These are phyloP conservation scores for Cylloceria caligata DNA, from an alignment of 2,888 invertebrate species.

Conservation along the genomic window DNA sequence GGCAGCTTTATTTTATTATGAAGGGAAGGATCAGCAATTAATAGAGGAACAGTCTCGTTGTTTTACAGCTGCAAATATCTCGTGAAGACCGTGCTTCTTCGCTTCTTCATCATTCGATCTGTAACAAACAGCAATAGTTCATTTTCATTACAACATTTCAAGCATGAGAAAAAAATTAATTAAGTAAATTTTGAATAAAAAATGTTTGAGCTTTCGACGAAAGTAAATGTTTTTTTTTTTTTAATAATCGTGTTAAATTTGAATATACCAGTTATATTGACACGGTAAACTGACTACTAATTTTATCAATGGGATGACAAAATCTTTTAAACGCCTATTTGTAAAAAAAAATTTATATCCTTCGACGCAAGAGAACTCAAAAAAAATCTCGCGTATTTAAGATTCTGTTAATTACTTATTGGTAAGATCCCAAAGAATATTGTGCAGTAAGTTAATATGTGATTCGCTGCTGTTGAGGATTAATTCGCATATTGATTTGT, in stretches of 20 bases:
- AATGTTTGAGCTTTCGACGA: not conserved
- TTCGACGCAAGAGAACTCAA: not conserved
- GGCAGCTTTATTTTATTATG: not conserved
- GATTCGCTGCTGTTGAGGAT: constrained; percentile 74
- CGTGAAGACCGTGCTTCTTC: constrained; percentile 78
- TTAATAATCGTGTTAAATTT: not conserved
- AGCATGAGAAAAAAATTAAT: not conserved
- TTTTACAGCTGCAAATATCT: constrained; percentile 81
- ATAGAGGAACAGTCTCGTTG: constrained; percentile 79
- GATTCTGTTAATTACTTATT: too few relatives aligned
- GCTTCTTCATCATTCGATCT: constrained; percentile 79
- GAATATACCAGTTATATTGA: not conserved
- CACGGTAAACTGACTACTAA: too few relatives aligned
- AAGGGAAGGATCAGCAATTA: constrained; percentile 72
- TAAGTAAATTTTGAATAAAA: not conserved
- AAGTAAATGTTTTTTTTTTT: constrained; percentile 20
- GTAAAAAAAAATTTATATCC: too few relatives aligned
- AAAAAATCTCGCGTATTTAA: too few relatives aligned
- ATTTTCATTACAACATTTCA: not conserved
- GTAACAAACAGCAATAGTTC: constrained; percentile 57
- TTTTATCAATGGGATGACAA: too few relatives aligned
- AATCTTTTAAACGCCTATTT: too few relatives aligned
- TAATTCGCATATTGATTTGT: constrained; percentile 80
- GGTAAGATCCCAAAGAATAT: constrained; percentile 76
- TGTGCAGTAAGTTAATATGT: constrained; percentile 73